Percentiles rank a stretch among this genome's conserved stretches.
These are phyloP conservation scores for Latheticus oryzae DNA, from an alignment of 2,888 invertebrate genomes.

Conservation along the genomic window DNA sequence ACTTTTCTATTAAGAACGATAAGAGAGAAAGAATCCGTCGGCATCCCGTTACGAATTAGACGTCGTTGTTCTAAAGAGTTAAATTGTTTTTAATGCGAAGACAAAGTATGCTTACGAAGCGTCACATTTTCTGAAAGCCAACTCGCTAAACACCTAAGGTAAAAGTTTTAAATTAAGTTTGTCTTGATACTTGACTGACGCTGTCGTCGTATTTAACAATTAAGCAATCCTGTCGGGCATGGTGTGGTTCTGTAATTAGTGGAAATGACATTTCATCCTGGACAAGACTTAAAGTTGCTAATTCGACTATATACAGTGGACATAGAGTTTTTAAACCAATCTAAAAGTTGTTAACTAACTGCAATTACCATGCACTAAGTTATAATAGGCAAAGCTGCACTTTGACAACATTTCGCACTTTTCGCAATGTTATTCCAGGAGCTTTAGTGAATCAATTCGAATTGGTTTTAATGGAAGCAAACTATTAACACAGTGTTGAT, in stretches of 20 bases:
- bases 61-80: slow-evolving; percentile 36
- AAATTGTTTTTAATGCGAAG: slow-evolving; percentile 47
- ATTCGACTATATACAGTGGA: slow-evolving; percentile 5
- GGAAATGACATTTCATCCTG: slow-evolving; percentile 45
- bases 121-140: slow-evolving; percentile 42
- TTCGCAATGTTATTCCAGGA: too few species aligned
- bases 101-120: slow-evolving; percentile 42
- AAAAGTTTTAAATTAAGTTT: slow-evolving; percentile 57
- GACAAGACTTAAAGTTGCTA: slow-evolving; percentile 12
- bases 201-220: slow-evolving; percentile 57
- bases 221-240: slow-evolving; percentile 43
- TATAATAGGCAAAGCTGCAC: slow-evolving; percentile 18
- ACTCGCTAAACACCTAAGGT: slow-evolving; percentile 44
- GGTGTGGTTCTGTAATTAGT: slow-evolving; percentile 50
- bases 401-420: slow-evolving; percentile 7
- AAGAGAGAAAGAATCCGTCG: slow-evolving; percentile 13
- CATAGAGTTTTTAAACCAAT: slow-evolving; percentile 32
- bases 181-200: slow-evolving; percentile 57
- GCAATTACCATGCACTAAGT: slow-evolving; percentile 23
- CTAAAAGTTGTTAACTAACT: slow-evolving; percentile 28
- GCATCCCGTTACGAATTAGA: slow-evolving; percentile 22
- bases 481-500: too few species aligned
- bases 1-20: slow-evolving; percentile 5
- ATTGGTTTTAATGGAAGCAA: too few species aligned
- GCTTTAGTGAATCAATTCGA: too few species aligned